These are phyloP conservation scores for Meganola albula DNA, from an alignment of 2,888 invertebrate species.

Conservation along the genomic window DNA sequence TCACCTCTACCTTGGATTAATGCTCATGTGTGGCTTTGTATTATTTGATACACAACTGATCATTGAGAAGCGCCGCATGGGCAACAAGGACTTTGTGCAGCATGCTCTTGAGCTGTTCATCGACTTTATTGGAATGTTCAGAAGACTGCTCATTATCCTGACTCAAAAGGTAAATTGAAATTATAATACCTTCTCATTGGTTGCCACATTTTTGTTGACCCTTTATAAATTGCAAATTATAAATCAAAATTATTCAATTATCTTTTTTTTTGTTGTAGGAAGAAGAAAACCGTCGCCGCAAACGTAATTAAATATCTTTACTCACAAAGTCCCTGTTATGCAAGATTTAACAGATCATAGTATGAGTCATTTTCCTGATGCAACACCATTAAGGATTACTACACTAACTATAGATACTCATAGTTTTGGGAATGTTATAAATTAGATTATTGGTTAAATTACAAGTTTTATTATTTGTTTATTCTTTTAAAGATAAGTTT, in stretches of 20 bases:
- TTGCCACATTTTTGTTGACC: not conserved
- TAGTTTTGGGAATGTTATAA: constrained; percentile 22
- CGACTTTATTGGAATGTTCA: constrained; percentile 96
- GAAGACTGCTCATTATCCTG: constrained; percentile 92
- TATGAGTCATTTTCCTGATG: constrained; percentile 18
- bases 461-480: too few relatives aligned
- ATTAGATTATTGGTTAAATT: too few relatives aligned
- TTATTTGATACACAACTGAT: constrained; percentile 98
- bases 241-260: too few relatives aligned
- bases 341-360: constrained; percentile 20
- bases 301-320: constrained; percentile 55
- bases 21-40: constrained; percentile 96
- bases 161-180: constrained; percentile 85
- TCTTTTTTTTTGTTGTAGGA: too few relatives aligned
- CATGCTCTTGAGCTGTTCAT: constrained; percentile 96
- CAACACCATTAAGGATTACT: constrained; percentile 21
- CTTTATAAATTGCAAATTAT: not conserved
- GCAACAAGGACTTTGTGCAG: constrained; percentile 94
- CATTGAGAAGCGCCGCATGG: constrained; percentile 92
- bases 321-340: constrained; percentile 17
- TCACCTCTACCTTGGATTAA: constrained; percentile 91
- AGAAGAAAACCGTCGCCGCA: constrained; percentile 71
- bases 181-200: not conserved
- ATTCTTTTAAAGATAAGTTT: too few relatives aligned
- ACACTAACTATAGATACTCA: constrained; percentile 13